Base-by-base conservation (phyloP, 2,888 invertebrate genomes). In the Drosophila suboccidentalis region DNA sequence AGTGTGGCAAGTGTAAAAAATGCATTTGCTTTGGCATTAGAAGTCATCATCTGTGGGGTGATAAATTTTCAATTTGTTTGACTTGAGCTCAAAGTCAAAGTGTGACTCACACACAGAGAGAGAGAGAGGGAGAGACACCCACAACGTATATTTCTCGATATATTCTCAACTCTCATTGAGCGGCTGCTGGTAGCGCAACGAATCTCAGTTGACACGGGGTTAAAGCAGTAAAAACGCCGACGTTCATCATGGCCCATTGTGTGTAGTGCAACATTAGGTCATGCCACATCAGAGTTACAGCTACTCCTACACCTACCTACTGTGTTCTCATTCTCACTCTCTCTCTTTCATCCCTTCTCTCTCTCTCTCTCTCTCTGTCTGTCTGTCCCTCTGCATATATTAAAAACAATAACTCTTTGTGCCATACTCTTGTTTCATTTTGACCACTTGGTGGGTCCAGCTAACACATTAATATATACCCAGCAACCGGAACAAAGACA, bases 41-140 rank as follows among this genome's bases (percentile, higher is more conserved):
- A 75, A 81, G 69, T 87, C 84, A 85, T 85, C 87, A 89, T 84
- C 39, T 39, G 46, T 50, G 60, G 82, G 82, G 89, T 89, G 84
- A 85, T 89, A 85, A 85, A 85, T 85, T 85, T 79, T 84, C 89
- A 85, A 85, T 85, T 85, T 87, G 84, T 71, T 85, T 87, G 89
- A 83, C 87, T 83, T 74, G 79, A 81, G 86, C 83, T 61, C 50
- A 55, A 44, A 22, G 13, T 49, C 54, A 61, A 69, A 65, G 58
- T 68, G 65, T 63, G 75, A 75, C 62, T 77, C 75, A 75, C 54
- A 58, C 43, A 44, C 17, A 60, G 36, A 29, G 5, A 17, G 15
- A 51, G 59, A 81, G 6, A 17, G 29, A 60, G 36, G 22, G 13
- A 15, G 11, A 51, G 61, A 84, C 79, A 76, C 79, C 87, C 70